A percentile compares a stretch with the other conserved stretches of the same genome.
phyloP scores from a whole-genome alignment of 2,888 invertebrate species.

The Morpho helenor region DNA sequence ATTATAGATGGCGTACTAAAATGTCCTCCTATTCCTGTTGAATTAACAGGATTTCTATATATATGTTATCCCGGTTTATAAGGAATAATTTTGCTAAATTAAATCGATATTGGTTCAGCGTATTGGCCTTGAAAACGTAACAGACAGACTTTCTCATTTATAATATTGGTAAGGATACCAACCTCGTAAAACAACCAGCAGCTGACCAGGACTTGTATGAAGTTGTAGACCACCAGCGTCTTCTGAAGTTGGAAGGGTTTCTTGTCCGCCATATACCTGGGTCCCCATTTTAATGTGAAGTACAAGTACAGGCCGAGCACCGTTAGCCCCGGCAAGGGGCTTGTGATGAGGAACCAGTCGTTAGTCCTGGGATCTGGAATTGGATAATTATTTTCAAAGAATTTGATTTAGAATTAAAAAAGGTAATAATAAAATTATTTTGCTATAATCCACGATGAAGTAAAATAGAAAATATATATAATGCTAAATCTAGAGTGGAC shows the following conservation, averaged over 20 bases:
- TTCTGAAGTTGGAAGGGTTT: conserved; percentile 90
- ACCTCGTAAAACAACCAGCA: conserved; percentile 90
- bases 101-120: no score
- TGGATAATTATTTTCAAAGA: background rate
- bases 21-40: no score
- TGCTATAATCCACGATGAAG: no score
- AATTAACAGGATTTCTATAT: no score
- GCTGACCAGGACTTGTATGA: conserved; percentile 91
- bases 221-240: conserved; percentile 91
- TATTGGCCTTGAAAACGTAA: no score
- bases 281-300: conserved; percentile 88
- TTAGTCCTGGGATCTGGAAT: conserved; percentile 83
- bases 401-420: background rate
- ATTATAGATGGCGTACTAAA: no score
- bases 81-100: no score
- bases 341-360: conserved; percentile 86
- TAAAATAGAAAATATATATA: no score
- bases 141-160: background rate
- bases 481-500: no score
- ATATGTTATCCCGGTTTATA: no score
- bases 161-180: conserved; percentile 29
- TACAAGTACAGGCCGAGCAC: conserved; percentile 84
- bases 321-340: conserved; percentile 83
- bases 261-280: conserved; percentile 91
- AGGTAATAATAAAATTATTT: no score